Percentiles rank a stretch among this genome's conserved stretches.
These are phyloP conservation scores for Andrena bucephala DNA, from an alignment of 2,888 invertebrate species.

Conservation along the genomic window DNA sequence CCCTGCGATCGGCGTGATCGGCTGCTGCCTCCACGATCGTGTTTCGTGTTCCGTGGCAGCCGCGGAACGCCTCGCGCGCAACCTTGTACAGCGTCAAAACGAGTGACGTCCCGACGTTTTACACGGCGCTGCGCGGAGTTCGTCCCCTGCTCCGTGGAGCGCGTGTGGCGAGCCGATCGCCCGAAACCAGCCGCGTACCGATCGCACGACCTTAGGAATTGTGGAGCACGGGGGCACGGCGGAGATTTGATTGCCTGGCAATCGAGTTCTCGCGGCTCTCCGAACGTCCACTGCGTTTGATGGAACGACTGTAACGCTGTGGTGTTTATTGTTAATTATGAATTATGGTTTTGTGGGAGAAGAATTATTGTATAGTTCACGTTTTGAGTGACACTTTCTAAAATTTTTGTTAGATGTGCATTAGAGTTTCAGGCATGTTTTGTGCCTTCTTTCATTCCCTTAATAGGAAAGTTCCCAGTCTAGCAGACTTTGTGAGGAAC, in stretches of 20 bases:
- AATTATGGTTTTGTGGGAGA: no score
- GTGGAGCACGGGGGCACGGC: conserved; percentile 6
- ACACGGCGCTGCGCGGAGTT: conserved; percentile 71
- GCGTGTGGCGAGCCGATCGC: conserved; percentile 44
- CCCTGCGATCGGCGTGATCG: conserved; percentile 70
- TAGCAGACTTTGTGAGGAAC: background rate
- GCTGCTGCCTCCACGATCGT: conserved; percentile 64
- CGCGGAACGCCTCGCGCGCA: conserved; percentile 48
- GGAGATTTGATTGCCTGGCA: conserved; percentile 4
- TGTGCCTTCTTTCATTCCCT: background rate
- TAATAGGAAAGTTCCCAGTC: no score
- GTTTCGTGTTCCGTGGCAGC: conserved; percentile 66
- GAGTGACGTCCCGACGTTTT: conserved; percentile 76
- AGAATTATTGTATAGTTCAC: no score
- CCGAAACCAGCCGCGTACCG: conserved; percentile 37
- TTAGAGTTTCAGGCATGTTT: no score
- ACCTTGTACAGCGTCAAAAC: conserved; percentile 72
- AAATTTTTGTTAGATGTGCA: no score
- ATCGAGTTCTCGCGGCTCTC: background rate
- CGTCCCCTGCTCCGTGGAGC: conserved; percentile 34
- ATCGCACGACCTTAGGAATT: conserved; percentile 47
- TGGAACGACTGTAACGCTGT: background rate
- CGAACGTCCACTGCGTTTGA: background rate
- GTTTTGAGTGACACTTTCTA: no score
- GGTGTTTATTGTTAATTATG: no score